A percentile compares a stretch with the other conserved stretches of the same genome.
phyloP scores from a whole-genome alignment of 2,888 invertebrate species.

The Clivina fossor region DNA sequence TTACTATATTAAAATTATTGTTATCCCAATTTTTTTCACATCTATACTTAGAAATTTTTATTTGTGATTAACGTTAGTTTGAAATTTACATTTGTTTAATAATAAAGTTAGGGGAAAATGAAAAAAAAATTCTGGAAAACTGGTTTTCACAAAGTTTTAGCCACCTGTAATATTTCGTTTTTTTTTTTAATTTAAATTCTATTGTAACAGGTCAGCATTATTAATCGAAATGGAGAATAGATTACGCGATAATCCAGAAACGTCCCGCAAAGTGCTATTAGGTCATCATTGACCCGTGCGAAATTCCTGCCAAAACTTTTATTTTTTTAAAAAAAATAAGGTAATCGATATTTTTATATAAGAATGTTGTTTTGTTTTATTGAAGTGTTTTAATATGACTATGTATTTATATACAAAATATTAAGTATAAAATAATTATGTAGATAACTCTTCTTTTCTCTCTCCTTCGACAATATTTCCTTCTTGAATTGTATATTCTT shows the following conservation, averaged over 20 bases:
- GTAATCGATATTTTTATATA: slow-evolving; percentile 18
- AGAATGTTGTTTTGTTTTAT: slow-evolving; percentile 3
- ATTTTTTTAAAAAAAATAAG: slow-evolving; percentile 14
- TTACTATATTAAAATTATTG: no score
- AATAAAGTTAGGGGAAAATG: no score
- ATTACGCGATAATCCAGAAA: slow-evolving; percentile 48
- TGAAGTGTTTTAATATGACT: slow-evolving; percentile 15
- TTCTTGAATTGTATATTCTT: slow-evolving; percentile 44
- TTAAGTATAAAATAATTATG: slow-evolving; percentile 22
- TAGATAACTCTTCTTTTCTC: slow-evolving; percentile 29
- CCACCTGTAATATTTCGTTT: no score
- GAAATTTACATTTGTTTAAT: no score
- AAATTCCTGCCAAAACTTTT: slow-evolving; percentile 27
- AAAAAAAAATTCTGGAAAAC: no score
- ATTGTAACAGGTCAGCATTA: slow-evolving; percentile 73
- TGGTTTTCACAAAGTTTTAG: no score
- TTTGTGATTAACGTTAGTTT: no score
- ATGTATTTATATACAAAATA: slow-evolving; percentile 13
- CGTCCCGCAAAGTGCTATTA: slow-evolving; percentile 35
- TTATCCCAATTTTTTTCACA: no score
- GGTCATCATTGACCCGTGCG: slow-evolving; percentile 12
- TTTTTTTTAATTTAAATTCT: no score
- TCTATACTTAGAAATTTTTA: no score
- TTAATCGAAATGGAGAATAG: slow-evolving; percentile 73
- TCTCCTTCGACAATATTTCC: slow-evolving; percentile 36